Percentiles rank a stretch among this genome's conserved stretches.
These are phyloP conservation scores for Mormyrops attenuatus DNA, from an alignment of 2,797 vertebrate genomes.

Conservation along the genomic window DNA sequence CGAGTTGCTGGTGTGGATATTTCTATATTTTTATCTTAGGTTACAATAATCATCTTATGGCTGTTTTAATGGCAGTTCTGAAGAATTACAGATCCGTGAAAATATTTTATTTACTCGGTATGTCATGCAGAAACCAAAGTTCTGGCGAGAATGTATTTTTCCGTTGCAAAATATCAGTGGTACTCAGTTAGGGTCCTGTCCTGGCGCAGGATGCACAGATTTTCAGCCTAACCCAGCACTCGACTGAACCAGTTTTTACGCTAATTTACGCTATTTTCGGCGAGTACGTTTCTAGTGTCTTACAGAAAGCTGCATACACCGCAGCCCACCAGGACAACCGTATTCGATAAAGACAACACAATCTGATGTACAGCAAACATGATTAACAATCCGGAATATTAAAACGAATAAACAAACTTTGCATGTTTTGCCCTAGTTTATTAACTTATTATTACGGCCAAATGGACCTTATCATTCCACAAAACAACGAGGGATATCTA, in stretches of 20 bases:
- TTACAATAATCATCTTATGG: background rate
- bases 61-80: background rate
- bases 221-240: background rate
- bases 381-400: background rate
- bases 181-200: background rate
- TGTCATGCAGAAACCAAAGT: background rate
- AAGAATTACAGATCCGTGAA: background rate
- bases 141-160: background rate
- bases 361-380: background rate
- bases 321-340: background rate
- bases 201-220: background rate
- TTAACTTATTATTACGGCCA: background rate
- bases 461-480: background rate
- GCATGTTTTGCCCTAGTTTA: background rate
- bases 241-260: background rate
- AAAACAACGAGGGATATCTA: background rate
- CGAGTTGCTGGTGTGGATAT: background rate
- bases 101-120: background rate
- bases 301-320: background rate
- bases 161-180: background rate
- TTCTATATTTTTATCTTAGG: background rate
- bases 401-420: conserved; percentile 4
- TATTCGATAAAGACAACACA: background rate
- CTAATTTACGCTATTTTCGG: background rate
- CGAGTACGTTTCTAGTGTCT: background rate